Evolutionary conservation across 2,113 vertebrate genomes (phyloP), one percentile per base, ranked within the genome.

Genomic region (Coracopsis vasa): DNA sequence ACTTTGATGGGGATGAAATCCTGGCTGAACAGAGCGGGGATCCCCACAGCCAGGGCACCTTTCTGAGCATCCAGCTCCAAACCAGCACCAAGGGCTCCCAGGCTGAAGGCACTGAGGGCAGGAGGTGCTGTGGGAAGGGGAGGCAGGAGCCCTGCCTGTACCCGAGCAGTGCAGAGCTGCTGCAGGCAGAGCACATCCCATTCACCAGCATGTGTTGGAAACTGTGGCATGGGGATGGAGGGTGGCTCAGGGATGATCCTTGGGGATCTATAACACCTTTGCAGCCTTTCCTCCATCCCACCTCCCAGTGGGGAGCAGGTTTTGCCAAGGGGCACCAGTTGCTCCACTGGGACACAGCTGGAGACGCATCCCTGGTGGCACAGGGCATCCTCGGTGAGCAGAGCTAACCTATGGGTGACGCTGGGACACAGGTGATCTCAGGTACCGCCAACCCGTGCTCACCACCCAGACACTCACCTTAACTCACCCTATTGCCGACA

Each of bases 401-500:
- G 61, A 81, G 25, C 50, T 45, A 14, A 80, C 72, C 66, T 5
- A 1, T 0, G 6, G 73, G 81, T 67, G 77, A 31, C 13, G 1
- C 29, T 1, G 28, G 29, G 64, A 61, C 44, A n/a, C 0, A 7
- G 89, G 45, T 2, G 0, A 28, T 23, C 0, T 0, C 13, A 3
- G 69, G 61, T 11, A 20, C 33, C 27, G 10, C 78, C 78, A 16
- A 33, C 73, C 89, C 29, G 2, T 3, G 1, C 72, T 60, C 78
- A 16, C 28, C 69, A 24, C 61, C 89, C 74, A 80, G 66, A 77
- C 10, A 4, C 88, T 96, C 93, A 80, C 95, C 96, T 97, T 44
- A 73, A 41, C 77, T 97, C 64, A 96, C 92, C 95, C 85, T 94
- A n/a, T 82, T 18, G 8, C 84, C 10, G 28, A 75, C 80, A 94